Conservation (phyloP, 2,797 vertebrate species). For the Sebastes umbrosus region DNA sequence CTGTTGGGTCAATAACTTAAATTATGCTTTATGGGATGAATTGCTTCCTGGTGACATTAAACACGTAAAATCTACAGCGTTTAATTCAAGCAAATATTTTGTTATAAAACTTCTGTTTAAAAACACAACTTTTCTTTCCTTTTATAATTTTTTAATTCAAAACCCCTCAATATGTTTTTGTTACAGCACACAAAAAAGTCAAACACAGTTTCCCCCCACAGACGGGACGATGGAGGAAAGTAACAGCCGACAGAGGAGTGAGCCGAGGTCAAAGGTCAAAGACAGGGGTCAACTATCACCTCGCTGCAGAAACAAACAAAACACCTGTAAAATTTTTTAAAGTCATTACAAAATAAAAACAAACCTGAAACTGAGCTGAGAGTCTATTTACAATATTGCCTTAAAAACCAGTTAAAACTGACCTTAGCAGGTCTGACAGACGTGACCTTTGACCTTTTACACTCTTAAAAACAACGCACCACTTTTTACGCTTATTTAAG, state of each 20-base stretch:
- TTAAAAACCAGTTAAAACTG: constrained; percentile 38
- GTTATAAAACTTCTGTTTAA: not conserved
- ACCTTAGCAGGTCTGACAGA: constrained; percentile 1
- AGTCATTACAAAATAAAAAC: constrained; percentile 43
- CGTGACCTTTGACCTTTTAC: constrained; percentile 35
- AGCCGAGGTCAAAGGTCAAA: constrained; percentile 45
- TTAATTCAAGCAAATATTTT: no score
- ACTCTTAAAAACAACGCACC: constrained; percentile 23
- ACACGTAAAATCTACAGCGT: no score
- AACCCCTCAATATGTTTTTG: constrained; percentile 41
- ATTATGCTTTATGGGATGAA: no score
- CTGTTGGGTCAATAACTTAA: no score
- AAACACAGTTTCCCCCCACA: constrained; percentile 31
- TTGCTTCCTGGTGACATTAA: no score
- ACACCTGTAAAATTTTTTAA: constrained; percentile 17
- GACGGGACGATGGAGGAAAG: not conserved
- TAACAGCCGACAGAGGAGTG: not conserved
- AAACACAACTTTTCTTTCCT: not conserved
- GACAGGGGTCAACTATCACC: constrained; percentile 15
- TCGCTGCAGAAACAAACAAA: constrained; percentile 19
- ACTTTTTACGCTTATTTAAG: not conserved
- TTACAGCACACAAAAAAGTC: constrained; percentile 55
- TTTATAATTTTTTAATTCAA: constrained; percentile 53
- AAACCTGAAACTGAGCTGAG: constrained; percentile 39
- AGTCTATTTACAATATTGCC: constrained; percentile 68